Evolutionary conservation across 2,888 invertebrate genomes (phyloP), one percentile per base, ranked within the genome.

Genomic region (Beris chalybata): DNA sequence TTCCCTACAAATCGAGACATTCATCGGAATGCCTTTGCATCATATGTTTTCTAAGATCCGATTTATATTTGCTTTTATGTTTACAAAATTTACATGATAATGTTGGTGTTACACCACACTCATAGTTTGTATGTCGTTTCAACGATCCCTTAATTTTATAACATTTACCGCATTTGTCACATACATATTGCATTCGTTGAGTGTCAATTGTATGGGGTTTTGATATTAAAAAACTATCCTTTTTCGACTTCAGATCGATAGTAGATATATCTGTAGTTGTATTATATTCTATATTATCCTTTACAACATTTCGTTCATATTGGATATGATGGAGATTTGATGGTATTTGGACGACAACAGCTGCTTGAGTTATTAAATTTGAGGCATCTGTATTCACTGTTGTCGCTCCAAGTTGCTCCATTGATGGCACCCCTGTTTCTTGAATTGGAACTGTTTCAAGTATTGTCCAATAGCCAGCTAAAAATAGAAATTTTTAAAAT

Each of bases 61-160:
- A 80, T 70, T 78, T 78, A 68, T 80, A 80, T 73, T 80, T 80
- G 74, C 81, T 79, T 69, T 78, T 79, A 71, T 80, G 81, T 64
- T 78, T 76, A 69, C 80, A 80, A 69, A 77, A 79, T 15, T 74
- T 74, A 71, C 80, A 80, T 38, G 75, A 76, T 3, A 80, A 71
- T 2, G 75, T 75, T 3, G 80, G 80, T 43, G 76, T 75, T 4
- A 80, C 76, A 2, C 81, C 80, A 76, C 92, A 92, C 78, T 91
- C 91, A 80, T 89, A 89, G 75, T 87, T 87, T 74, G 88, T 84
- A 79, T 92, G 91, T 67, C 91, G 85, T 78, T 88, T 89, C 74
- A 92, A 83, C 70, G 90, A 90, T 73, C 90, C 89, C 76, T 89
- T 89, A 80, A 89, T 88, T 82, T 89, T 89, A 85, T 93, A 93